phyloP scores from a whole-genome alignment of 1,140 invertebrate genomes.

The Zaprionus taronus region DNA sequence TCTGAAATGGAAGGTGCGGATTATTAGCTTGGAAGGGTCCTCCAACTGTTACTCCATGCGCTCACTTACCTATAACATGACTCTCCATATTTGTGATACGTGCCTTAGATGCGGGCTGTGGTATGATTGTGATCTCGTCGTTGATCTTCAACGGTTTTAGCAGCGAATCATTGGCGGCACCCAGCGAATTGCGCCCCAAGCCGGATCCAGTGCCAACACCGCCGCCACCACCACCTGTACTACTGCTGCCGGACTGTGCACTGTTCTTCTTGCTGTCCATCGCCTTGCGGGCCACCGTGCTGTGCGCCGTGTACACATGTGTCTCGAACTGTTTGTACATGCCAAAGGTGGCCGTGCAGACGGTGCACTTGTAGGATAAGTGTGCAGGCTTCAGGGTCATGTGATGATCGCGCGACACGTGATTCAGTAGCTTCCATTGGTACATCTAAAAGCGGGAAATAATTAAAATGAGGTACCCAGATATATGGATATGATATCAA shows the following conservation, averaged over 20 bases:
- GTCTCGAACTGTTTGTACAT: slow-evolving; percentile 98
- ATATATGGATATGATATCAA: slow-evolving; percentile 20
- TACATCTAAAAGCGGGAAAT: slow-evolving; percentile 88
- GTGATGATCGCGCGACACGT: slow-evolving; percentile 95
- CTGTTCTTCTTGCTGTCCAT: slow-evolving; percentile 90
- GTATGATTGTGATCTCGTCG: slow-evolving; percentile 96
- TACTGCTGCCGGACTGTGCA: slow-evolving; percentile 52
- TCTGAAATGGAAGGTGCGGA: slow-evolving; percentile 30
- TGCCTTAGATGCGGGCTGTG: slow-evolving; percentile 88
- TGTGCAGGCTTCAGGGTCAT: slow-evolving; percentile 96
- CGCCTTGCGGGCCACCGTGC: slow-evolving; percentile 91
- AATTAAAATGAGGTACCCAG: not conserved
- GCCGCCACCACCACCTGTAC: slow-evolving; percentile 31
- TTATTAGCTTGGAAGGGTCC: not conserved
- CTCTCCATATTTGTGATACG: slow-evolving; percentile 84
- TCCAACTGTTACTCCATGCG: slow-evolving; percentile 30
- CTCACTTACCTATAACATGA: slow-evolving; percentile 81
- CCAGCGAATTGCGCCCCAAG: slow-evolving; percentile 59
- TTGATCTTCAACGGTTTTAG: slow-evolving; percentile 95
- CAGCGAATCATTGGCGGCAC: slow-evolving; percentile 87
- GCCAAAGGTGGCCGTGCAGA: slow-evolving; percentile 96
- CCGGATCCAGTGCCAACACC: slow-evolving; percentile 47
- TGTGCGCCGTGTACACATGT: slow-evolving; percentile 96
- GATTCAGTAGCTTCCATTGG: slow-evolving; percentile 95
- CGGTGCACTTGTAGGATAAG: slow-evolving; percentile 96